phyloP scores from a whole-genome alignment of 2,888 invertebrate species.

The Spialia ferax region DNA sequence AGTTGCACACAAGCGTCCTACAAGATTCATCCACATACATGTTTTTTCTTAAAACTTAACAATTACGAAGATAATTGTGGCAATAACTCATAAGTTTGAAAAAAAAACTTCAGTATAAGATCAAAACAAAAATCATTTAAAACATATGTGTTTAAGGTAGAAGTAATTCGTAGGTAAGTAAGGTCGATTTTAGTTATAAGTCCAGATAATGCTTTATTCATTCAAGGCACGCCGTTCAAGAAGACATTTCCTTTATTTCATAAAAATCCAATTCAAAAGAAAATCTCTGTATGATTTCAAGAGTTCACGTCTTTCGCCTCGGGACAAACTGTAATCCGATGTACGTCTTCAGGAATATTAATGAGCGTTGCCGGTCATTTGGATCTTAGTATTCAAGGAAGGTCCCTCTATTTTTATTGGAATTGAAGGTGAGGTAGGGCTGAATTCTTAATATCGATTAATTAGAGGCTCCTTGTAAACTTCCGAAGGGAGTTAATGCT shows the following conservation, averaged over 20 bases:
- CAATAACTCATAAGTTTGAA: no score
- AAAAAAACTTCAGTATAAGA: no score
- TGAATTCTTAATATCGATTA: conserved; percentile 57
- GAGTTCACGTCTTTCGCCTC: conserved; percentile 51
- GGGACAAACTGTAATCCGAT: conserved; percentile 42
- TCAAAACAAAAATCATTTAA: no score
- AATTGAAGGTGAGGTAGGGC: conserved; percentile 50
- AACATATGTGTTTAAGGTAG: no score
- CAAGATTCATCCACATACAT: no score
- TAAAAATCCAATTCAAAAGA: conserved; percentile 54
- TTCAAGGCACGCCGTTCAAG: conserved; percentile 31
- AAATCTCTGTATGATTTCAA: conserved; percentile 55
- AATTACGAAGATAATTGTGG: no score
- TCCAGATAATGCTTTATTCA: conserved; percentile 20
- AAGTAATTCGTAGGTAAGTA: not conserved
- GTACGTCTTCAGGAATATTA: conserved; percentile 44
- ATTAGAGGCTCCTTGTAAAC: conserved; percentile 58
- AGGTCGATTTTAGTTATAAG: not conserved
- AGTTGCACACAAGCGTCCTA: no score
- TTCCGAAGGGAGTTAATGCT: conserved; percentile 40
- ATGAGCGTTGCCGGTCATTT: conserved; percentile 44
- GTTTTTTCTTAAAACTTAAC: no score
- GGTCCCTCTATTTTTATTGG: conserved; percentile 43
- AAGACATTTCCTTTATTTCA: conserved; percentile 45
- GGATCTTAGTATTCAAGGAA: conserved; percentile 44